Percentiles rank a stretch among this genome's conserved stretches.
Evolutionary conservation across 64 coral and sea anemone genomes (phyloP).

Genomic region (Actinia equina): DNA sequence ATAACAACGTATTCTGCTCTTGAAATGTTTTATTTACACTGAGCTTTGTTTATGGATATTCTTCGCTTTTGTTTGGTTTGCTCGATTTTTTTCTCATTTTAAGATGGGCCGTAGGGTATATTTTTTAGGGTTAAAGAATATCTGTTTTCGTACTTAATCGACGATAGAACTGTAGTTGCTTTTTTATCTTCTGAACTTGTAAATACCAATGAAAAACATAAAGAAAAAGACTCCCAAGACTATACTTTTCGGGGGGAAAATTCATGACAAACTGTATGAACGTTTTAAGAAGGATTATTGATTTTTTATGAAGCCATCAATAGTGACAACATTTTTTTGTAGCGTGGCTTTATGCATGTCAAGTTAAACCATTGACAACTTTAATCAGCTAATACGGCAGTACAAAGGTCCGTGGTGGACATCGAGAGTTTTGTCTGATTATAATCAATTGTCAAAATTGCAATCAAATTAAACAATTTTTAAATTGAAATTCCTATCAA

Average conservation of each 20-base stretch:
- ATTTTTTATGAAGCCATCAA: too few relatives aligned
- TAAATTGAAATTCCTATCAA: conserved; percentile 1
- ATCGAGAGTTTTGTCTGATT: neutral
- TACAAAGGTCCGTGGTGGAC: neutral
- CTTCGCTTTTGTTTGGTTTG: neutral
- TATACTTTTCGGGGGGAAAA: too few relatives aligned
- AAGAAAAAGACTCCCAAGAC: neutral
- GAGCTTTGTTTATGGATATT: neutral
- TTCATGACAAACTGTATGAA: too few relatives aligned
- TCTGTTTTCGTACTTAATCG: neutral
- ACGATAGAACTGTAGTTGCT: neutral
- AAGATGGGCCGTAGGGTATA: neutral
- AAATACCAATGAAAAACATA: neutral
- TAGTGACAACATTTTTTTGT: neutral
- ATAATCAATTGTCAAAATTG: conserved; percentile 5
- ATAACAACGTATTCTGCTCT: neutral
- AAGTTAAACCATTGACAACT: neutral
- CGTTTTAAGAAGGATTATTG: too few relatives aligned
- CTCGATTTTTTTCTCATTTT: neutral
- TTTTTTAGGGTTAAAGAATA: neutral
- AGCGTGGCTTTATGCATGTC: neutral
- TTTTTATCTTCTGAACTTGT: neutral
- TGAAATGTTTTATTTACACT: neutral
- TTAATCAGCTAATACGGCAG: neutral
- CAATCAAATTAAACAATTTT: conserved; percentile 9